Evolutionary conservation across 2,113 vertebrate genomes (phyloP).

Genomic region (Chroicocephalus ridibundus): DNA sequence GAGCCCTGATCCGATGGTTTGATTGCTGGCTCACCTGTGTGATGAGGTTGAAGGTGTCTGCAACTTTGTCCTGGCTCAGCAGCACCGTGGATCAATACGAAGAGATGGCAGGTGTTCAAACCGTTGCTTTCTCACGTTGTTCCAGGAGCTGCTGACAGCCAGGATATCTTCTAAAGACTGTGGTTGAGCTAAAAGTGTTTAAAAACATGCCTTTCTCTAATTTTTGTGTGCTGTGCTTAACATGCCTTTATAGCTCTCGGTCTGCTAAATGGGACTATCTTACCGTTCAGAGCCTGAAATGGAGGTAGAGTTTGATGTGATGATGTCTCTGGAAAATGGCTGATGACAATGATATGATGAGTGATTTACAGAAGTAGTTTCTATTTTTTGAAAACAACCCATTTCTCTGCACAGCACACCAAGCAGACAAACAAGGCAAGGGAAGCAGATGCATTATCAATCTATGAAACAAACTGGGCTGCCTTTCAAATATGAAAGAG

Average conservation of each 20-base stretch:
- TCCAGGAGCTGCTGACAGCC: background rate
- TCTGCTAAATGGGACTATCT: background rate
- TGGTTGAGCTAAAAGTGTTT: background rate
- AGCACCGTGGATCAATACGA: background rate
- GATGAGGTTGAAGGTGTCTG: background rate
- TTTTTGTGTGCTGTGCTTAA: background rate
- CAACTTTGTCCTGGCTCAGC: background rate
- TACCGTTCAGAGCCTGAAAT: background rate
- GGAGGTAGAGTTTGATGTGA: background rate
- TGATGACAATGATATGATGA: background rate
- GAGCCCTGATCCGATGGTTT: rapidly evolving
- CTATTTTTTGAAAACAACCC: background rate
- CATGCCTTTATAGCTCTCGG: background rate
- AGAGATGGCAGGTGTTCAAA: background rate
- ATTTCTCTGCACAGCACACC: background rate
- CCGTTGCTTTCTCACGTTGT: background rate
- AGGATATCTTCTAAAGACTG: background rate
- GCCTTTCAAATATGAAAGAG: background rate
- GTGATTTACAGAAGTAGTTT: background rate
- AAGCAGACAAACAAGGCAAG: background rate
- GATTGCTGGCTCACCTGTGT: background rate
- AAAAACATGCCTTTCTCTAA: background rate
- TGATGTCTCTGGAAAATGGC: background rate
- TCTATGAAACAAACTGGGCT: background rate
- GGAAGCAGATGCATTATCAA: background rate